Evolutionary conservation across 2,888 invertebrate species (phyloP).

Genomic region (Amiota minor): DNA sequence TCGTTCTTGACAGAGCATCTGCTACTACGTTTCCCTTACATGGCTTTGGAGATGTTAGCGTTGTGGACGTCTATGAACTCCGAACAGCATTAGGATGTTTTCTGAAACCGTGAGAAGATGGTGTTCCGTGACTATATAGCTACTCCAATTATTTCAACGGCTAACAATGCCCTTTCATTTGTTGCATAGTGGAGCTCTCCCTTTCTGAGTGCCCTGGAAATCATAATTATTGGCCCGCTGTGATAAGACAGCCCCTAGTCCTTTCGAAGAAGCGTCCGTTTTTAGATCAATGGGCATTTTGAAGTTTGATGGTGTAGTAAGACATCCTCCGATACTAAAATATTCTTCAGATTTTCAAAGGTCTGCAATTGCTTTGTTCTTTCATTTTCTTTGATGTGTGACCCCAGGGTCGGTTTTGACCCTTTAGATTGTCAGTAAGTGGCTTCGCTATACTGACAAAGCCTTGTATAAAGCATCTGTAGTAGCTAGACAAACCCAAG

Average conservation of each 20-base stretch:
- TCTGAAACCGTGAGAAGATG: too few species aligned
- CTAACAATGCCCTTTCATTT: background rate
- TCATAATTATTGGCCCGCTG: background rate
- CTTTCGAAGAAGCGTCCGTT: background rate
- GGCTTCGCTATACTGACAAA: background rate
- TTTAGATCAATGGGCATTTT: background rate
- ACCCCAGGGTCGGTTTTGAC: background rate
- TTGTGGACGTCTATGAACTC: too few species aligned
- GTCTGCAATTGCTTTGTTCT: background rate
- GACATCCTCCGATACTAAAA: background rate
- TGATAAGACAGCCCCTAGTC: background rate
- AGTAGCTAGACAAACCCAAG: background rate
- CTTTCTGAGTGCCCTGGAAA: background rate
- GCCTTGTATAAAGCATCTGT: background rate
- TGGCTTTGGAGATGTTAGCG: too few species aligned
- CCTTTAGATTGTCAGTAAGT: background rate
- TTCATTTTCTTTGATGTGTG: background rate
- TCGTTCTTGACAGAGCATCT: too few species aligned
- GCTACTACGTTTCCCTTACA: too few species aligned
- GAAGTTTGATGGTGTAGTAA: background rate
- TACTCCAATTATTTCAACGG: background rate
- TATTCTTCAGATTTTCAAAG: background rate
- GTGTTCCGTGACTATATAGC: background rate
- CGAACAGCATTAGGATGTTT: too few species aligned
- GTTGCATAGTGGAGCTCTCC: background rate